Conservation (phyloP, 35 echinoderm and acorn worm genomes). For the Ophioderma brevispina region DNA sequence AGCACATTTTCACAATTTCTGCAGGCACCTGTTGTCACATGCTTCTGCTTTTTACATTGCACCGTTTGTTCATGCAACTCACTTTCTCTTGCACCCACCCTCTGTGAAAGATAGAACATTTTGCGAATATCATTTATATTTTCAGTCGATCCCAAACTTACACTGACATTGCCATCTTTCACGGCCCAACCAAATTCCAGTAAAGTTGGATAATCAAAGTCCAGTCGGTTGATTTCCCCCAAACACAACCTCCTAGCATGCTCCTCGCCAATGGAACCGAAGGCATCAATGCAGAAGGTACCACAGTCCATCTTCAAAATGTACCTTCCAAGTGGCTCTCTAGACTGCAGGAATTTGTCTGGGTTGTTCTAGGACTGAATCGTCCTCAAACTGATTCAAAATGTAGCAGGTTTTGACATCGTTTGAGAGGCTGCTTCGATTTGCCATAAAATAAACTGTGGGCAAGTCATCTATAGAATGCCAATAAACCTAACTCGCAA, state of each 20-base stretch:
- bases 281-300: constrained; percentile 38
- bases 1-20: constrained; percentile 21
- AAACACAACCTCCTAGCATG: constrained; percentile 37
- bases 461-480: constrained; percentile 51
- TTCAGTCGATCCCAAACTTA: background rate
- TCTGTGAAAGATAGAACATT: constrained; percentile 6
- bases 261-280: constrained; percentile 26
- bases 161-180: too few species aligned
- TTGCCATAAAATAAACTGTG: constrained; percentile 50
- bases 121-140: constrained; percentile 18
- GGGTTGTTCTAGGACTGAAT: constrained; percentile 10
- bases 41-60: background rate
- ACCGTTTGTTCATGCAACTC: background rate
- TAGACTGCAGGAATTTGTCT: constrained; percentile 2
- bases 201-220: constrained; percentile 32
- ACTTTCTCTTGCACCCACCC: constrained; percentile 19
- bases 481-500: constrained; percentile 17
- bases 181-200: constrained; percentile 18
- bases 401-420: constrained; percentile 31
- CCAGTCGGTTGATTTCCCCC: constrained; percentile 9
- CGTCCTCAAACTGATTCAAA: background rate
- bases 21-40: background rate
- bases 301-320: constrained; percentile 52
- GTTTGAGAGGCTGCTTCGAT: constrained; percentile 38
- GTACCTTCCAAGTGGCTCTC: constrained; percentile 38